phyloP scores from a whole-genome alignment of 2,888 invertebrate species.

The Spisula solida region DNA sequence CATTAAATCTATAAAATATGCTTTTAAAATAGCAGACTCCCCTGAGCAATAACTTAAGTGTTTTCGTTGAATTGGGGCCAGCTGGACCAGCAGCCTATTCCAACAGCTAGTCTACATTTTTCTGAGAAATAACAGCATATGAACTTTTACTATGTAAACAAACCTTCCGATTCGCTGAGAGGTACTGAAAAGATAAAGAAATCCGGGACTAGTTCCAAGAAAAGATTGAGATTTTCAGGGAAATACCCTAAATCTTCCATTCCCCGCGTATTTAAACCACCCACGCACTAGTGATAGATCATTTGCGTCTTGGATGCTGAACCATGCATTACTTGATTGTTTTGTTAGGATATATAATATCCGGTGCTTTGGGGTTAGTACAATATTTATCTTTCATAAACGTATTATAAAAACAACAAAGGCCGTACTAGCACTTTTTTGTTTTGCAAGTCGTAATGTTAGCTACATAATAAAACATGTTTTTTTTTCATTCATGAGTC shows the following conservation, averaged over 20 bases:
- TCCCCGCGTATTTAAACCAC: not conserved
- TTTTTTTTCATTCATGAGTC: no score
- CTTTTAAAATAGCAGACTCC: no score
- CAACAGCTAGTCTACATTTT: not conserved
- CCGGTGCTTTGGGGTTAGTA: slow-evolving; percentile 7
- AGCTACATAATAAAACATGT: no score
- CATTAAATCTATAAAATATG: no score
- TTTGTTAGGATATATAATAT: not conserved
- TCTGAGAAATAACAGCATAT: not conserved
- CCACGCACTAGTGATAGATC: not conserved
- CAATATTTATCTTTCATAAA: not conserved
- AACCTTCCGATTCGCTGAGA: not conserved
- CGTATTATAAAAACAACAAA: no score
- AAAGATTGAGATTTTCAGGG: not conserved
- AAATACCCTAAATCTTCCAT: not conserved
- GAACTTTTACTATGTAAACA: slow-evolving; percentile 9
- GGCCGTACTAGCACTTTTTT: no score
- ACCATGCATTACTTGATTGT: not conserved
- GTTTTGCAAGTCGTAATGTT: no score
- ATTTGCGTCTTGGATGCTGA: not conserved
- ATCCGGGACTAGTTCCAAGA: not conserved
- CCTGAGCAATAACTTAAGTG: no score
- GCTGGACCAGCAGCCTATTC: no score
- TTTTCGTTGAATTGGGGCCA: no score
- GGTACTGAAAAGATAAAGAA: not conserved